These are phyloP conservation scores for Maniola jurtina DNA, from an alignment of 1,140 invertebrate genomes.

Conservation along the genomic window DNA sequence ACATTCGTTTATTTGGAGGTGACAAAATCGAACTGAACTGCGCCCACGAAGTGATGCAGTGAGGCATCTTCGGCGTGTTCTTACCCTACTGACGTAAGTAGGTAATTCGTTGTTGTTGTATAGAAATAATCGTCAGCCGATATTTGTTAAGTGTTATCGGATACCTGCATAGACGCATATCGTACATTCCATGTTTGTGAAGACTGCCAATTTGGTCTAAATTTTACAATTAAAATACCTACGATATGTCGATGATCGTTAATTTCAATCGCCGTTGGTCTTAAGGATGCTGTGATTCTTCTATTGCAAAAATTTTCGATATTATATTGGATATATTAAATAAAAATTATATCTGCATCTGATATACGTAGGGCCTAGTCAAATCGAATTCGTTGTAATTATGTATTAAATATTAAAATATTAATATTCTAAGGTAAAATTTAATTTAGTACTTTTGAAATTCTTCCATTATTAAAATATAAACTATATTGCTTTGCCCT, in stretches of 20 bases:
- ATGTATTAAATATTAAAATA: slow-evolving; percentile 46
- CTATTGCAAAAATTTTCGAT: slow-evolving; percentile 75
- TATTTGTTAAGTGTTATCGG: slow-evolving; percentile 74
- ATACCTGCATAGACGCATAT: slow-evolving; percentile 78
- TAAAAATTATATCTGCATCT: slow-evolving; percentile 70
- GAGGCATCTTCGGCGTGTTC: too few species aligned
- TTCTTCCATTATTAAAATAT: slow-evolving; percentile 63
- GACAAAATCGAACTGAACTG: too few species aligned
- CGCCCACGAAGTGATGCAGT: too few species aligned
- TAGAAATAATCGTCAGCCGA: slow-evolving; percentile 71
- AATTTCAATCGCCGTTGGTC: slow-evolving; percentile 75
- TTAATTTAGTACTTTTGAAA: slow-evolving; percentile 70
- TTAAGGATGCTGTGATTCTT: slow-evolving; percentile 78
- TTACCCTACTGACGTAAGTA: slow-evolving; percentile 51
- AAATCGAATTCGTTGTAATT: slow-evolving; percentile 73
- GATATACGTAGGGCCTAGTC: slow-evolving; percentile 72
- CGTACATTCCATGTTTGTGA: slow-evolving; percentile 78
- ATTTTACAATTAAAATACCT: slow-evolving; percentile 76
- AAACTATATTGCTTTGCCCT: slow-evolving; percentile 60
- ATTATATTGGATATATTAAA: slow-evolving; percentile 60
- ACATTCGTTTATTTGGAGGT: too few species aligned
- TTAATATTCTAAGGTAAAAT: slow-evolving; percentile 57
- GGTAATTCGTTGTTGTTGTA: slow-evolving; percentile 74
- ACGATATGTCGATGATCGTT: slow-evolving; percentile 75
- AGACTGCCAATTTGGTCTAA: slow-evolving; percentile 79